Base-by-base conservation (phyloP, 2,888 invertebrate species). In the Zaprionus lineosus region DNA sequence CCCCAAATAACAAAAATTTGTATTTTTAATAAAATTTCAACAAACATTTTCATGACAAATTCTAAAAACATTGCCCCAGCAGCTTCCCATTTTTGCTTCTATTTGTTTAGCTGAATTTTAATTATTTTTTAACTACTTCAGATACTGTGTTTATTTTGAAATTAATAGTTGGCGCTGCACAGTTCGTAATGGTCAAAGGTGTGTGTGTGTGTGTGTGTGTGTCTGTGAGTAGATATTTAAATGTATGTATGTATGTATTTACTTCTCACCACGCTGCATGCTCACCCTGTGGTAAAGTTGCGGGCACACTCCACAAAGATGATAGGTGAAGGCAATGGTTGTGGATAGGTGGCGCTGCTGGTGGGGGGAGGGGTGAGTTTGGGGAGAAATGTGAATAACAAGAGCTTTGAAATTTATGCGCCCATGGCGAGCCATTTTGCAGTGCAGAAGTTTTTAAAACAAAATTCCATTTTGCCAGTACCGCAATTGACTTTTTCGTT, bases 351-450 rank as follows among this genome's bases (percentile, higher is more conserved):
- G 21, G 7, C 3, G 7, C 3, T 5, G 7, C 4, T 21, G 21
- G 14, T 8, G 14, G n/a, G 3, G 1, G 44, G 1, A 12, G 14
- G 7, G 8, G 6, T 7, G 29, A 29, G 19, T 19, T 9, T 1
- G n/a, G 18, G 26, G 19, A 26, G 43, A 41, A 31, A 34, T 40
- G 29, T 14, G n/a, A n/a, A 51, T 29, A 56, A 55, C 46, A 51
- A 48, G 26, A 39, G 39, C 55, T 50, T 55, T 58, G 41, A 81
- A 81, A 77, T 74, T 82, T 78, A 82, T 78, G 78, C 75, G 78
- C 73, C 78, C 83, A 82, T 69, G 37, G 76, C 77, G 77, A 71
- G 74, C 71, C 77, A 81, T 77, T 77, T 74, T 65, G 72, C 66
- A 72, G 68, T 65, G 74, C 57, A 57, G 55, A 77, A 71, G 21